Percentiles rank a stretch among this genome's conserved stretches.
Conservation (phyloP, 2,113 vertebrate genomes). For the Coptodon bakossiorum region DNA sequence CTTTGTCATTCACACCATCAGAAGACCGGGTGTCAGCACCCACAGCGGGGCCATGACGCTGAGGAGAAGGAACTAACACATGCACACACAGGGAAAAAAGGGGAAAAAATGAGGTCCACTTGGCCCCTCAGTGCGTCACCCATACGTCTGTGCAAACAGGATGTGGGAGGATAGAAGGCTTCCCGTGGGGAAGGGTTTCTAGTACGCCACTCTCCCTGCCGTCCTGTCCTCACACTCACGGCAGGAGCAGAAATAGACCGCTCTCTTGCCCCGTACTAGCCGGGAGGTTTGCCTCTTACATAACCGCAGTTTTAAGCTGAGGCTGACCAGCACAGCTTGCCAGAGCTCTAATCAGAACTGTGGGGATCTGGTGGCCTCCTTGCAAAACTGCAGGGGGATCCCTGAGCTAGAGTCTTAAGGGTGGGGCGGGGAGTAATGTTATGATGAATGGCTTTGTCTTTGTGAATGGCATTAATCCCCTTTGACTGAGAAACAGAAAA, state of each 20-base stretch:
- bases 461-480: constrained; percentile 26
- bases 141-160: constrained; percentile 67
- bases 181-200: constrained; percentile 45
- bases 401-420: constrained; percentile 16
- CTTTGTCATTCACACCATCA: constrained; percentile 10
- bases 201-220: constrained; percentile 36
- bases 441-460: constrained; percentile 33
- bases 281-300: constrained; percentile 49
- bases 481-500: not conserved
- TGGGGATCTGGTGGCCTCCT: constrained; percentile 19
- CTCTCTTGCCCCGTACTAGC: constrained; percentile 26
- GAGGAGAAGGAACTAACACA: constrained; percentile 6
- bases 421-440: not conserved
- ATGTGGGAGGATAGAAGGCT: constrained; percentile 52
- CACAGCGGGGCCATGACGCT: not conserved
- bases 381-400: constrained; percentile 23
- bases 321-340: constrained; percentile 25
- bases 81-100: not conserved
- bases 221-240: constrained; percentile 48
- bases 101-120: constrained; percentile 19
- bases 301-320: constrained; percentile 42
- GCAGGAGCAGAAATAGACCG: constrained; percentile 52
- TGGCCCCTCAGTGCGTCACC: constrained; percentile 60
- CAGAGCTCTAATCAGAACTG: constrained; percentile 42
- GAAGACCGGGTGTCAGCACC: not conserved